Base-by-base conservation (phyloP, 2,113 vertebrate species). In the Lethenteron camtschaticum region DNA sequence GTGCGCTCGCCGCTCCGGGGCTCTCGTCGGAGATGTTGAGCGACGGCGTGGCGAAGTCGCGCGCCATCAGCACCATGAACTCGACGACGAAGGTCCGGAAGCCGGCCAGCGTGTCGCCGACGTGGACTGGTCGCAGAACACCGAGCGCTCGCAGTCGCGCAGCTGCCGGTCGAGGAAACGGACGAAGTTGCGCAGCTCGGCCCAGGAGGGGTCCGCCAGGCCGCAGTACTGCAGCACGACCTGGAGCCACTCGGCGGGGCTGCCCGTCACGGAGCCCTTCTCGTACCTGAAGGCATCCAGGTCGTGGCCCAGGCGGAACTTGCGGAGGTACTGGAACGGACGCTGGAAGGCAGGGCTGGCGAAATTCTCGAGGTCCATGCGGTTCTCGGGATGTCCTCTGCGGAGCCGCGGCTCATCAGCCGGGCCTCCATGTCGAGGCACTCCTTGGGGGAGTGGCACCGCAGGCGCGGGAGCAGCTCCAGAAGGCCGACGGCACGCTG, bases 1-100 rank as follows among this genome's bases (percentile, higher is more conserved):
- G 41, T 41, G 41, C 41, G 41, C 41, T 41, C 41, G 41, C 41
- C 41, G 41, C 41, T 41, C 41, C 41, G 41, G 68, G 70, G 58
- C 82, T 85, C 56, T 83, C 74, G 24, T 83, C 81, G 11, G 81
- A 80, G 63, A 79, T 72, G 16, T 78, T 71, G 69, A 84, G 72
- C 59, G 83, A 84, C 2, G 82, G 82, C 0, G 79, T 80, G 11
- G 84, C 80, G 70, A 85, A 84, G 74, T 85, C 83, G 73, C 76
- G 77, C 1, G 84, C 80, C 84, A 85, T 85, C 66, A 74, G 16
- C 59, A 85, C 79, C 82, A 84, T 84, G 77, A 85, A 84, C 69
- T 82, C 82, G 11, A 83, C 74, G 13, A 85, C 79, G 59, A 85
- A 85, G 9, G 56, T 71, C 70, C 83, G 84, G 75, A 85, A 85